These are phyloP conservation scores for Tenthredo notha DNA, from an alignment of 2,888 invertebrate genomes.

Conservation along the genomic window DNA sequence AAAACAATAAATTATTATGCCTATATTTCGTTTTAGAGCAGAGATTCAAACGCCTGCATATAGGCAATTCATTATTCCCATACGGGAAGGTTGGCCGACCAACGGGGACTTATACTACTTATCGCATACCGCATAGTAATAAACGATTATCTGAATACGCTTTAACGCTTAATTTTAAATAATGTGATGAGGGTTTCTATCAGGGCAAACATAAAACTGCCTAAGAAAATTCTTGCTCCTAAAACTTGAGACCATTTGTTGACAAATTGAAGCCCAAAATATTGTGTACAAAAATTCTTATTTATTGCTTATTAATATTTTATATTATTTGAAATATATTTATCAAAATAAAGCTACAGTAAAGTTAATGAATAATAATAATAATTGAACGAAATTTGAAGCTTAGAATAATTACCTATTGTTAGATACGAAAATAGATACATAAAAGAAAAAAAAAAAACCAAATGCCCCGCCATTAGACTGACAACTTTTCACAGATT, in stretches of 20 bases:
- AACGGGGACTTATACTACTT: background rate
- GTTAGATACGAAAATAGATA: constrained; percentile 15
- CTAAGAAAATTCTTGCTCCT: background rate
- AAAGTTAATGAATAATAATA: constrained; percentile 1
- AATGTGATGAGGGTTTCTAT: background rate
- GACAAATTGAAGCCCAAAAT: constrained; percentile 27
- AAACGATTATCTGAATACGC: background rate
- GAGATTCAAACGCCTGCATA: background rate
- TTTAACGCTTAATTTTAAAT: background rate
- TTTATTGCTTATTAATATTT: background rate
- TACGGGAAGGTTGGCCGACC: background rate
- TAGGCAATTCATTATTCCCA: background rate
- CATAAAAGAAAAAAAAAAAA: background rate
- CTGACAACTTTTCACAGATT: too few relatives aligned
- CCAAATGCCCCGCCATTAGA: too few relatives aligned
- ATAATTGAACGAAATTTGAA: background rate
- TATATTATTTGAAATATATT: background rate
- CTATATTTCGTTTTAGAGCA: background rate
- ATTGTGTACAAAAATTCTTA: background rate
- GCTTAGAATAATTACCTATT: background rate
- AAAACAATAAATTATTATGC: background rate
- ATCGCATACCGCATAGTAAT: background rate
- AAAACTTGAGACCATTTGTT: constrained; percentile 38
- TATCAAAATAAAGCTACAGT: background rate
- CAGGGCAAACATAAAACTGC: constrained; percentile 25